A percentile compares a stretch with the other conserved stretches of the same genome.
Evolutionary conservation across 2,888 invertebrate genomes (phyloP).

Genomic region (Miltochrista miniata): DNA sequence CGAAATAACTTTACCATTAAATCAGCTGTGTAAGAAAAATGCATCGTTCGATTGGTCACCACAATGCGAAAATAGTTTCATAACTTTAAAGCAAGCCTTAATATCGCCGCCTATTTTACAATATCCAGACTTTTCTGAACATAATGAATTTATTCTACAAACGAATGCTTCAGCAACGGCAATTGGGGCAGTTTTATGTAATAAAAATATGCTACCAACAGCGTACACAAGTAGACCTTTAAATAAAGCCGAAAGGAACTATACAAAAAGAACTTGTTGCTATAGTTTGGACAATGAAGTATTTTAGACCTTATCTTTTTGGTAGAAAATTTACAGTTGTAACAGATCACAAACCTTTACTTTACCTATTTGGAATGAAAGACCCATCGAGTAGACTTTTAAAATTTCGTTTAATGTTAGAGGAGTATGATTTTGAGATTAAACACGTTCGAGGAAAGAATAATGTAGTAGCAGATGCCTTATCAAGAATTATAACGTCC

Average conservation of each 20-base stretch:
- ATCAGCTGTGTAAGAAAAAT: constrained; percentile 1
- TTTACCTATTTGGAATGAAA: not conserved
- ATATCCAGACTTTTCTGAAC: not conserved
- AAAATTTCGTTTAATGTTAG: no score
- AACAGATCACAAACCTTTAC: not conserved
- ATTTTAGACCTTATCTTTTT: not conserved
- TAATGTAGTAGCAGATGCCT: no score
- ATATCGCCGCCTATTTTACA: not conserved
- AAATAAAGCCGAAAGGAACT: constrained; percentile 16
- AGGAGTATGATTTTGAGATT: no score
- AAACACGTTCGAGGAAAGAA: no score
- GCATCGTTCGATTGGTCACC: not conserved
- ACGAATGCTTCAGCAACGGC: not conserved
- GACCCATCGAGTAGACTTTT: not conserved
- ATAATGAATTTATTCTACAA: not conserved
- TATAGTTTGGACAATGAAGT: no score
- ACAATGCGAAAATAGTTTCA: not conserved
- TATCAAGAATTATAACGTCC: no score
- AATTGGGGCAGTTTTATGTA: constrained; percentile 1
- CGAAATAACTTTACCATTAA: not conserved
- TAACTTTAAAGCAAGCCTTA: not conserved
- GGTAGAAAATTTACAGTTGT: not conserved
- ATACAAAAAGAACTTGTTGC: constrained; percentile 18
- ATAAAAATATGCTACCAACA: constrained; percentile 5
- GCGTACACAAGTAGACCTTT: constrained; percentile 22